Conservation (phyloP, 2,888 invertebrate genomes). For the Phyllotreta cruciferae region DNA sequence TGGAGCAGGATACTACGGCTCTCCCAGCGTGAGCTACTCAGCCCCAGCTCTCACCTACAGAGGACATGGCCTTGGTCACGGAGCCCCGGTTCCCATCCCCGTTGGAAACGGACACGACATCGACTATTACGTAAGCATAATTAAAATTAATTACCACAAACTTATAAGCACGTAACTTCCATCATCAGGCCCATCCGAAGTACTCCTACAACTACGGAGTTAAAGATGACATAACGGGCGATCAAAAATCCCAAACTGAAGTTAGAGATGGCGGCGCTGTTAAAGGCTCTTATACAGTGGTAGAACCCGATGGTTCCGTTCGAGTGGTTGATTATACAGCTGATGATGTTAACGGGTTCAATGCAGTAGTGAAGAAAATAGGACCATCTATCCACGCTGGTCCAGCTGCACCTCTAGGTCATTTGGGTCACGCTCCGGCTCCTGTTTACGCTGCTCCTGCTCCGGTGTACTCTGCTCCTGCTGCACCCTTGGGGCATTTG, state of each 20-base stretch:
- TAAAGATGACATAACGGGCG: slow-evolving; percentile 55
- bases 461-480: not conserved
- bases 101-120: slow-evolving; percentile 42
- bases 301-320: slow-evolving; percentile 64
- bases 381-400: slow-evolving; percentile 56
- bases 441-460: not conserved
- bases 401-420: slow-evolving; percentile 24
- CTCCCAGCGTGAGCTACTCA: slow-evolving; percentile 19
- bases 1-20: slow-evolving; percentile 26
- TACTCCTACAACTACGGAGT: slow-evolving; percentile 58
- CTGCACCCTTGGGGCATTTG: no score
- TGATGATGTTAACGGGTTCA: slow-evolving; percentile 57
- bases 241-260: slow-evolving; percentile 56
- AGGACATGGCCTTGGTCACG: slow-evolving; percentile 21
- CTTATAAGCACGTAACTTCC: not conserved
- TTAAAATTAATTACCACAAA: not conserved
- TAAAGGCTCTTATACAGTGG: slow-evolving; percentile 61
- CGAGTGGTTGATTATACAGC: slow-evolving; percentile 65
- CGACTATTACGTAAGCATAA: slow-evolving; percentile 46
- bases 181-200: slow-evolving; percentile 53
- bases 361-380: slow-evolving; percentile 56
- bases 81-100: slow-evolving; percentile 39
- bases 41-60: slow-evolving; percentile 28
- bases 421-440: not conserved
- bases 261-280: slow-evolving; percentile 57